Evolutionary conservation across 1,140 invertebrate species (phyloP).

Genomic region (Drosophila sucinea): DNA sequence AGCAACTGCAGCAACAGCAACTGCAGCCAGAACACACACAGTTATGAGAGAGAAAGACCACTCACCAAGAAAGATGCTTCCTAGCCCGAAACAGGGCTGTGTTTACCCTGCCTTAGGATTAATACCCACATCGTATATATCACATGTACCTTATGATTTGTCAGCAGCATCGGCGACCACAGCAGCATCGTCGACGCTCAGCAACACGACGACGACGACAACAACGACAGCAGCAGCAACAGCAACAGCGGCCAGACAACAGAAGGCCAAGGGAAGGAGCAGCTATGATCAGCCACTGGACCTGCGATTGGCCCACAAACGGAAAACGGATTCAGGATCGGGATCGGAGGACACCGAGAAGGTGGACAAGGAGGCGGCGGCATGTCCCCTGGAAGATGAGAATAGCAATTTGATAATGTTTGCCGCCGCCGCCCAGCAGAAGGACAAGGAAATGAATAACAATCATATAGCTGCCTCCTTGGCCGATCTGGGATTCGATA

Average conservation of each 20-base stretch:
- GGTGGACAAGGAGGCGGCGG: slow-evolving; percentile 76
- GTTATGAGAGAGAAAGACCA: slow-evolving; percentile 92
- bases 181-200: slow-evolving; percentile 22
- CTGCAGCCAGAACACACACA: slow-evolving; percentile 33
- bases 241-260: slow-evolving; percentile 31
- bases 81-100: slow-evolving; percentile 89
- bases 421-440: slow-evolving; percentile 56
- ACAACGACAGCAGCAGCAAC: slow-evolving; percentile 41
- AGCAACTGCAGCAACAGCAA: slow-evolving; percentile 22
- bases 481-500: slow-evolving; percentile 68
- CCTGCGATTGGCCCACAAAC: slow-evolving; percentile 91
- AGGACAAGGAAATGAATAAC: slow-evolving; percentile 75
- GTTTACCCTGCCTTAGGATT: slow-evolving; percentile 87
- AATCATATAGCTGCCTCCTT: slow-evolving; percentile 72
- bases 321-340: slow-evolving; percentile 44
- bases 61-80: slow-evolving; percentile 89
- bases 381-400: slow-evolving; percentile 26
- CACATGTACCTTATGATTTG: slow-evolving; percentile 83
- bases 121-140: slow-evolving; percentile 83
- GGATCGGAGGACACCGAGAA: not conserved
- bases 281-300: slow-evolving; percentile 90
- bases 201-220: slow-evolving; percentile 39
- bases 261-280: slow-evolving; percentile 73
- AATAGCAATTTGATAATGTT: slow-evolving; percentile 27
- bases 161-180: slow-evolving; percentile 69